Evolutionary conservation across 2,797 vertebrate genomes (phyloP).

Genomic region (Oryzias sinensis): DNA sequence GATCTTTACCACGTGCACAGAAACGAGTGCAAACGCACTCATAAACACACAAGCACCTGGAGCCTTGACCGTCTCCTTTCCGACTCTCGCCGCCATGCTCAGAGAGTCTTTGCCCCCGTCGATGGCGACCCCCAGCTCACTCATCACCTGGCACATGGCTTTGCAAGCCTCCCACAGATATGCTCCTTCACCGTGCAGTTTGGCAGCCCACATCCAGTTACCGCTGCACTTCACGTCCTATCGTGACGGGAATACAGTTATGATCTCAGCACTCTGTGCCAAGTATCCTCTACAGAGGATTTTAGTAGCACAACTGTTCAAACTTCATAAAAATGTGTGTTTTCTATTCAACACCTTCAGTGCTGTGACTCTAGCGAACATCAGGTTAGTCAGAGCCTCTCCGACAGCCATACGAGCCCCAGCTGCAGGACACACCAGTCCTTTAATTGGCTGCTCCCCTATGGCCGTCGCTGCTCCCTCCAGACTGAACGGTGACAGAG

Average conservation of each 20-base stretch:
- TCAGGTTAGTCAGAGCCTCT: constrained; percentile 91
- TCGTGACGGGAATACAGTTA: not conserved
- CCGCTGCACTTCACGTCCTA: constrained; percentile 95
- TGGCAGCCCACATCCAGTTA: constrained; percentile 97
- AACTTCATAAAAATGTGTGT: rapidly evolving
- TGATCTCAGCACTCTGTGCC: not conserved
- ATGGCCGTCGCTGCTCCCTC: constrained; percentile 87
- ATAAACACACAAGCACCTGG: constrained; percentile 75
- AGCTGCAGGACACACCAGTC: constrained; percentile 82
- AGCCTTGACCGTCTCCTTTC: constrained; percentile 84
- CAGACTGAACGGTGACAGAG: constrained; percentile 83
- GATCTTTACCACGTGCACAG: not conserved
- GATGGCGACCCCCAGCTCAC: constrained; percentile 85
- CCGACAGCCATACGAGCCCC: constrained; percentile 89
- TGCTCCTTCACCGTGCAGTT: constrained; percentile 85
- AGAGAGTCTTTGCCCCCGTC: constrained; percentile 95
- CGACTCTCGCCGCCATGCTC: constrained; percentile 91
- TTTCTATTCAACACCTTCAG: constrained; percentile 69
- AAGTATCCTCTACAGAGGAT: not conserved
- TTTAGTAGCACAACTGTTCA: too few relatives aligned
- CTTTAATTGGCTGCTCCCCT: constrained; percentile 93
- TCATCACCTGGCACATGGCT: constrained; percentile 85
- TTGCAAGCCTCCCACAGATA: constrained; percentile 84
- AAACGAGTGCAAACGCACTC: not conserved
- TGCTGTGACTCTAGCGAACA: constrained; percentile 86